phyloP scores from a whole-genome alignment of 2,797 vertebrate species.

The Austrolebias charrua region DNA sequence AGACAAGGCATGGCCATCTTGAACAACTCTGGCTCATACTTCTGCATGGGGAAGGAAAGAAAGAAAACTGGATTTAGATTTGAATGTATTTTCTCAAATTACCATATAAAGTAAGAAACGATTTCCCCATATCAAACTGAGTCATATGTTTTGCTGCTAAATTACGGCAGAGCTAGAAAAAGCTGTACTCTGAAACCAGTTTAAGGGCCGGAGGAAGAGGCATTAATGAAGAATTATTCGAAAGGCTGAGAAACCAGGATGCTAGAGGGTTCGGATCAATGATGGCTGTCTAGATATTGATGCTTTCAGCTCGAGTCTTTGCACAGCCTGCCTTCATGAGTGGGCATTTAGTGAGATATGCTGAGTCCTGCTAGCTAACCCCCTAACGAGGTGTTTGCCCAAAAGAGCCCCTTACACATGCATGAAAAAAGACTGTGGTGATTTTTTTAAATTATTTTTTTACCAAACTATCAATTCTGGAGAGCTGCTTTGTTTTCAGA shows the following conservation, averaged over 20 bases:
- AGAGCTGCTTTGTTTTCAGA: background rate
- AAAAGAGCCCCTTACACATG: conserved; percentile 4
- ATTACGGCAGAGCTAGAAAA: conserved; percentile 28
- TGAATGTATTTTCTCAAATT: conserved; percentile 1
- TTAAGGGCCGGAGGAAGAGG: conserved; percentile 17
- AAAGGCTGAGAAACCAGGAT: conserved; percentile 40
- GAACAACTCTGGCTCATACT: conserved; percentile 95
- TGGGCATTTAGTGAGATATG: conserved; percentile 71
- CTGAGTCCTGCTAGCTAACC: conserved; percentile 52
- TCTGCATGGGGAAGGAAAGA: conserved; percentile 76
- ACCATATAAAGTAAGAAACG: background rate
- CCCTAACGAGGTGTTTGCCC: conserved; percentile 23
- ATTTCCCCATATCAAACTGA: conserved; percentile 16
- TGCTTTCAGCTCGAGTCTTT: conserved; percentile 50
- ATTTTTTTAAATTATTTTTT: no score
- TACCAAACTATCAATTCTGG: conserved; percentile 5
- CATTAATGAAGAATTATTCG: conserved; percentile 53
- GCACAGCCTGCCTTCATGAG: conserved; percentile 41
- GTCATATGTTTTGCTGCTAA: conserved; percentile 17
- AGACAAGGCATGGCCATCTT: conserved; percentile 98
- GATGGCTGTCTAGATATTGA: conserved; percentile 63
- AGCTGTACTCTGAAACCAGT: conserved; percentile 7
- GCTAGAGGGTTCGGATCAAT: conserved; percentile 59
- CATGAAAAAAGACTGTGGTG: conserved; percentile 19
- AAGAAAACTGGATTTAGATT: conserved; percentile 4